phyloP scores from a whole-genome alignment of 2,797 vertebrate genomes.

The Perodicticus potto region DNA sequence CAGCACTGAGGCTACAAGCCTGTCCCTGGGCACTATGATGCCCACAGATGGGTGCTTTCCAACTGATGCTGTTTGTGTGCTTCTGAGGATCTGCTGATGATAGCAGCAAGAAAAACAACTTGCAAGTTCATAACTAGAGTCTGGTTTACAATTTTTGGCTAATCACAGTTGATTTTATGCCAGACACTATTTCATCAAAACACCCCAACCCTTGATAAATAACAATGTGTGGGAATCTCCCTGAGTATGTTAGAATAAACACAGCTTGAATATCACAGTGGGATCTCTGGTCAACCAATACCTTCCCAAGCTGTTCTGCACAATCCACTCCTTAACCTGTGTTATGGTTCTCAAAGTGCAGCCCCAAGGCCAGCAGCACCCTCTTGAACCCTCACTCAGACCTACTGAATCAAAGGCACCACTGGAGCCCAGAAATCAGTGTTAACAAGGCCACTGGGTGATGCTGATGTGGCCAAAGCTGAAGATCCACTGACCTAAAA shows the following conservation, averaged over 20 bases:
- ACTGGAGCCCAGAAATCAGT: neutral
- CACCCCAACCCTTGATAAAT: neutral
- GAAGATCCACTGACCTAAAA: slow-evolving; percentile 9
- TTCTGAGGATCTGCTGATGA: neutral
- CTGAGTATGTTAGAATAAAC: neutral
- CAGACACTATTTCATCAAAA: neutral
- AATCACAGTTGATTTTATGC: slow-evolving; percentile 18
- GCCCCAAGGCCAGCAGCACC: neutral
- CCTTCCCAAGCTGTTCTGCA: neutral
- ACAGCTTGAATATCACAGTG: neutral
- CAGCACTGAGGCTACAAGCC: neutral
- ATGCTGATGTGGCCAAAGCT: neutral
- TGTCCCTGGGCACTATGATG: fast-evolving
- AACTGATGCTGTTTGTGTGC: neutral
- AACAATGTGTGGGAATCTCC: neutral
- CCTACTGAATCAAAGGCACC: neutral
- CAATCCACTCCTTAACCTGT: neutral
- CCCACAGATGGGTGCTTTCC: neutral
- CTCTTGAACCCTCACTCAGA: neutral
- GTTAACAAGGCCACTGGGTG: neutral
- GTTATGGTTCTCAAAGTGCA: neutral
- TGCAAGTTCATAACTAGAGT: neutral
- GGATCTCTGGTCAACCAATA: neutral
- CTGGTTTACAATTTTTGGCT: neutral
- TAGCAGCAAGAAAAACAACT: neutral